Percentiles rank a stretch among this genome's conserved stretches.
Evolutionary conservation across 2,797 vertebrate species (phyloP).

Genomic region (Nyctibius grandis): DNA sequence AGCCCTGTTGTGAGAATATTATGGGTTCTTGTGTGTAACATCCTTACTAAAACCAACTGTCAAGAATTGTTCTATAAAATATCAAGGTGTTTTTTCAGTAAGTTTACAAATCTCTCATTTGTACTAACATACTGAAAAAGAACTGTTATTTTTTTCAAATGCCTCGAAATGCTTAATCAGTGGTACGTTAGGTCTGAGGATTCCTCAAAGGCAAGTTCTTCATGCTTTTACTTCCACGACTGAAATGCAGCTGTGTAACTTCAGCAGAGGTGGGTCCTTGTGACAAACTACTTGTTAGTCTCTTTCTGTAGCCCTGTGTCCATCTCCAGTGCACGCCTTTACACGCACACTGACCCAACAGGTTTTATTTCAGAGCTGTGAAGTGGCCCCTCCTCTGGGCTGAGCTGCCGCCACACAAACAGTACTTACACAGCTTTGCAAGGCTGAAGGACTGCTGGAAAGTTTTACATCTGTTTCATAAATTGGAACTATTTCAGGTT

Average conservation of each 20-base stretch:
- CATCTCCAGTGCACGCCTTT: not conserved
- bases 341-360: not conserved
- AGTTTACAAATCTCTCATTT: not conserved
- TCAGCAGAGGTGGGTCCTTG: not conserved
- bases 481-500: not conserved
- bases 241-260: not conserved
- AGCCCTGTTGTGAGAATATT: not conserved
- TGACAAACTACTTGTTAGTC: not conserved
- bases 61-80: not conserved
- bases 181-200: not conserved
- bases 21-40: not conserved
- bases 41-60: not conserved
- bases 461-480: not conserved
- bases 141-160: not conserved
- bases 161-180: not conserved
- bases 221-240: not conserved
- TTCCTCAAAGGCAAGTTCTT: not conserved
- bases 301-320: not conserved
- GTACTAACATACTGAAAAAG: not conserved
- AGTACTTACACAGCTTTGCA: not conserved
- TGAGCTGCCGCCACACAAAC: not conserved
- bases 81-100: accelerated
- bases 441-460: not conserved
- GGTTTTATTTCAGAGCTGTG: slow-evolving; percentile 1
- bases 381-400: not conserved